phyloP scores from a whole-genome alignment of 2,113 vertebrate species.

The Oreochromis spilurus region DNA sequence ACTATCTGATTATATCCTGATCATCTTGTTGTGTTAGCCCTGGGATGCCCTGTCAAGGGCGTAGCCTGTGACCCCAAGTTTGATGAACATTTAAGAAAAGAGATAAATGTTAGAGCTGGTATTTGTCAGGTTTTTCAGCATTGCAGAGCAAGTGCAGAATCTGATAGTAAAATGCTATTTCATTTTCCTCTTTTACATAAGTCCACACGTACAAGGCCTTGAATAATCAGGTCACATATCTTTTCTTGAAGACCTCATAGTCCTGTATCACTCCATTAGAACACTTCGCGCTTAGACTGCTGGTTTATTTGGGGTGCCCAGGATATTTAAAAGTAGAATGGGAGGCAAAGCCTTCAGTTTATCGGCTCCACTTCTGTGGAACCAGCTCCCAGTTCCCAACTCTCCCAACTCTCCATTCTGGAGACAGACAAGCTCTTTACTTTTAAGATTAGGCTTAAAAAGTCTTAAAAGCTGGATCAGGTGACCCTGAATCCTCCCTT shows the following conservation, averaged over 20 bases:
- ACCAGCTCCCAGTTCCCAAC: background rate
- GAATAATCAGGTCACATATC: background rate
- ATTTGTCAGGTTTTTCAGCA: background rate
- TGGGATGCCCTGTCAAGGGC: background rate
- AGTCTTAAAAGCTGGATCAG: background rate
- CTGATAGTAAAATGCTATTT: background rate
- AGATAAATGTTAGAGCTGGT: background rate
- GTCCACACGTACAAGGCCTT: background rate
- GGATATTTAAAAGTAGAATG: background rate
- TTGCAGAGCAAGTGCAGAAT: background rate
- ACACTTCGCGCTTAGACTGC: background rate
- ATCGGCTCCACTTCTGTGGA: background rate
- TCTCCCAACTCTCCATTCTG: background rate
- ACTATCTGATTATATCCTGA: background rate
- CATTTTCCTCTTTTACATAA: background rate
- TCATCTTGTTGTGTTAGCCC: background rate
- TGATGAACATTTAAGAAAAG: background rate
- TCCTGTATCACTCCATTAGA: background rate
- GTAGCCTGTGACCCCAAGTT: background rate
- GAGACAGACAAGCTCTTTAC: background rate
- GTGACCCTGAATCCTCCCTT: background rate
- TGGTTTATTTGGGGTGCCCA: background rate
- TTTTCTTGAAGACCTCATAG: background rate
- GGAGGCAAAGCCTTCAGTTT: background rate
- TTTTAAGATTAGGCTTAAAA: background rate